Evolutionary conservation across 2,888 invertebrate genomes (phyloP).

Genomic region (Ferdinandea cuprea): DNA sequence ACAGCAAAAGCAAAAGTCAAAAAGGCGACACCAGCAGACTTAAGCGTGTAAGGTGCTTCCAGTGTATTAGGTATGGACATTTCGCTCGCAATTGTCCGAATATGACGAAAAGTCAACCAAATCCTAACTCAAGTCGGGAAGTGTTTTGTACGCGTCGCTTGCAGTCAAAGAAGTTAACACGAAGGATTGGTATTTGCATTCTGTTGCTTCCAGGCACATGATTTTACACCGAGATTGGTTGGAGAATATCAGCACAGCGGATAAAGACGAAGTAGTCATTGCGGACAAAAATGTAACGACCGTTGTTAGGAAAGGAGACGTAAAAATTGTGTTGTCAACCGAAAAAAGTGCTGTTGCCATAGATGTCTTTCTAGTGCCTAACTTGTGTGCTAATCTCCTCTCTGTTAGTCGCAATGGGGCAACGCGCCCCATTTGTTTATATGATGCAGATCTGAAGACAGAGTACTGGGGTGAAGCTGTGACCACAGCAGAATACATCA

Average conservation of each 20-base stretch:
- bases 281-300: slow-evolving; percentile 2
- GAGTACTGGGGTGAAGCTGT: slow-evolving; percentile 75
- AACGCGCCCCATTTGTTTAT: too few relatives aligned
- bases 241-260: not conserved
- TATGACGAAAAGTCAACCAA: not conserved
- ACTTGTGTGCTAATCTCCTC: too few relatives aligned
- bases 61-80: not conserved
- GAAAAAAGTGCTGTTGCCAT: slow-evolving; percentile 73
- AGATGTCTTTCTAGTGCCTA: slow-evolving; percentile 19
- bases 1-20: slow-evolving; percentile 70
- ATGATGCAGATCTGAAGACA: too few relatives aligned
- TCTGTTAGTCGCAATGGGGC: slow-evolving; percentile 31
- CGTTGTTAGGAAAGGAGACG: slow-evolving; percentile 7
- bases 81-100: slow-evolving; percentile 10
- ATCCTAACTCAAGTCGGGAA: not conserved
- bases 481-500: slow-evolving; percentile 73
- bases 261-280: not conserved
- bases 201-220: not conserved
- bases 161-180: not conserved
- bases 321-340: slow-evolving; percentile 6
- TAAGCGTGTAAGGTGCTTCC: too few relatives aligned
- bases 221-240: slow-evolving; percentile 4
- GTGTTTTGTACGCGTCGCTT: not conserved
- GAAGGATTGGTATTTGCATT: slow-evolving; percentile 1
- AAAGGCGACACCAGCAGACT: slow-evolving; percentile 4